Conservation (phyloP, 2,888 invertebrate genomes). For the Conomelus anceps region DNA sequence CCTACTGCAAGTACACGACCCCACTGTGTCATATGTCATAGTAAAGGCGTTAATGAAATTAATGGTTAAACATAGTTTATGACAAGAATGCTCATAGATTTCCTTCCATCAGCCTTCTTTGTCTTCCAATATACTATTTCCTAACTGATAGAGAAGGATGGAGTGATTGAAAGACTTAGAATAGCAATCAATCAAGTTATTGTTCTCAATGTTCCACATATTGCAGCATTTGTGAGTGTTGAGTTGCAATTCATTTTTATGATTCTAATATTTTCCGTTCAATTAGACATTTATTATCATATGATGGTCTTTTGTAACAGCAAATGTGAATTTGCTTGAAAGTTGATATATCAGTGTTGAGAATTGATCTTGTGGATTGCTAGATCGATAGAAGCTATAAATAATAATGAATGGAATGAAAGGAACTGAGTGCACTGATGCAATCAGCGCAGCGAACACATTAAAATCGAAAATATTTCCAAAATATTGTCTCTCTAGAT, state of each 20-base stretch:
- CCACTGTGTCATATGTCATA: neutral
- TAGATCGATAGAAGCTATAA: neutral
- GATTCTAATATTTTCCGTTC: neutral
- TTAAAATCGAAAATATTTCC: neutral
- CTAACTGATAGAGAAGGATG: neutral
- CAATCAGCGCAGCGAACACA: neutral
- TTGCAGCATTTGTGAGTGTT: neutral
- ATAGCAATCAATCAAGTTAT: neutral
- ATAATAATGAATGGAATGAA: neutral
- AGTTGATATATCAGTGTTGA: too few relatives aligned
- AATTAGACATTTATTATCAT: neutral
- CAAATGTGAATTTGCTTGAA: neutral
- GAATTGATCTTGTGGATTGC: too few relatives aligned
- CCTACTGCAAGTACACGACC: neutral
- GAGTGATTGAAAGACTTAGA: neutral
- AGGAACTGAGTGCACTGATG: neutral
- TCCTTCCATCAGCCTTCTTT: neutral
- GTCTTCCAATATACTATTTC: neutral
- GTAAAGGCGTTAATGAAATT: neutral
- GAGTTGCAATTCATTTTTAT: neutral
- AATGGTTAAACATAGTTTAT: neutral
- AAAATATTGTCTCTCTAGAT: too few relatives aligned
- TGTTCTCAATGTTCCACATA: neutral
- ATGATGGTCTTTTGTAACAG: neutral
- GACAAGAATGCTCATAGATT: neutral